Evolutionary conservation across 2,113 vertebrate species (phyloP).

Genomic region (Tapirus terrestris): DNA sequence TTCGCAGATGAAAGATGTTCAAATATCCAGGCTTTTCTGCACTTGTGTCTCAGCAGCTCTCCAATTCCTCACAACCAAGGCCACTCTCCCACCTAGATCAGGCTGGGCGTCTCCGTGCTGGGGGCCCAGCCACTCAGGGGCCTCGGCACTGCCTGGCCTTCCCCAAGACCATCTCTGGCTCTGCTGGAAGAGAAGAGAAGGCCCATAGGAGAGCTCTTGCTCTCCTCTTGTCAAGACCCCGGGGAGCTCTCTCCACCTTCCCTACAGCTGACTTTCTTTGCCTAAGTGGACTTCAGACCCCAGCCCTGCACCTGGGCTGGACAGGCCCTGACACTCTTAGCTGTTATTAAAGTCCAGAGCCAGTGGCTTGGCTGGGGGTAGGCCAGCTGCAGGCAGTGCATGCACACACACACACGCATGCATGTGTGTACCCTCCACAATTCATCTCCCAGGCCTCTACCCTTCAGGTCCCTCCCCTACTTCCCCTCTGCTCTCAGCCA

Average conservation of each 20-base stretch:
- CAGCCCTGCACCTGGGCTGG: too few relatives aligned
- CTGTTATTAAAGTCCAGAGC: neutral
- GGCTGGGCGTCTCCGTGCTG: fast-evolving
- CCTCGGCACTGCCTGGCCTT: neutral
- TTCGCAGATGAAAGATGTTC: neutral
- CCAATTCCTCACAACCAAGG: neutral
- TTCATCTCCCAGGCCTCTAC: slow-evolving; percentile 74
- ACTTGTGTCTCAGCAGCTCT: neutral
- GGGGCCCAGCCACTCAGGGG: neutral
- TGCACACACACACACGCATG: neutral
- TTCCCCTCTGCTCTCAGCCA: slow-evolving; percentile 61
- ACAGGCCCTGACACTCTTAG: neutral
- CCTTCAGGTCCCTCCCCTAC: slow-evolving; percentile 70
- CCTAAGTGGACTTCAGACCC: neutral
- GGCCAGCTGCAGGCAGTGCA: neutral
- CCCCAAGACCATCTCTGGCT: neutral
- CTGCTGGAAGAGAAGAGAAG: neutral
- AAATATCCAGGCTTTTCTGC: neutral
- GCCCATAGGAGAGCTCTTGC: neutral
- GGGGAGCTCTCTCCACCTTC: neutral
- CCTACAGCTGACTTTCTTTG: neutral
- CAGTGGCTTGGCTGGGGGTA: neutral
- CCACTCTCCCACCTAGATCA: neutral
- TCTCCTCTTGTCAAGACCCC: neutral
- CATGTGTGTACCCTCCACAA: neutral